A percentile compares a stretch with the other conserved stretches of the same genome.
Evolutionary conservation across 2,113 vertebrate species (phyloP).

Genomic region (Pseudopipra pipra): DNA sequence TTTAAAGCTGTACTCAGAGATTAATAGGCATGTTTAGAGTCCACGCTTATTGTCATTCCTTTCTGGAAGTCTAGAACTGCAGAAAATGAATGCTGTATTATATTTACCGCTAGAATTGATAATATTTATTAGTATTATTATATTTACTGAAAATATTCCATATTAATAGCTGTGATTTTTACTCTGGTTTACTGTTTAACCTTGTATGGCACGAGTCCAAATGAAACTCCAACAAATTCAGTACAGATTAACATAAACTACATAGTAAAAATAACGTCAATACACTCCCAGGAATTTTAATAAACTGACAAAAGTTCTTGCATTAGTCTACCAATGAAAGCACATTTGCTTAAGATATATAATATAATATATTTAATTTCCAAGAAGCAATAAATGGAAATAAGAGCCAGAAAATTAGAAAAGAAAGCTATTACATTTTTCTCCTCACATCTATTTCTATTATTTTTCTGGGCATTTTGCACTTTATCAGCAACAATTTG

Average conservation of each 20-base stretch:
- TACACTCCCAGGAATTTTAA: neutral
- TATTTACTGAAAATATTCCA: neutral
- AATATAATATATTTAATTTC: neutral
- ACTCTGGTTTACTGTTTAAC: neutral
- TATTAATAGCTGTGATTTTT: neutral
- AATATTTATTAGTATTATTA: neutral
- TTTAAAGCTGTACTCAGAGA: neutral
- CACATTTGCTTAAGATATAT: neutral
- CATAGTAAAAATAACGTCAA: neutral
- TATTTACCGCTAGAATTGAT: neutral
- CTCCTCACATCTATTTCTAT: neutral
- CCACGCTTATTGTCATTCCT: neutral
- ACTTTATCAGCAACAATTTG: neutral
- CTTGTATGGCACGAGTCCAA: neutral
- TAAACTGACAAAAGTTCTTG: neutral
- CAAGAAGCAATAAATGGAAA: neutral
- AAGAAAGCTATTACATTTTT: neutral
- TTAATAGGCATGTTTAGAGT: neutral
- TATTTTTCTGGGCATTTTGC: neutral
- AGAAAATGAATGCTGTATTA: neutral
- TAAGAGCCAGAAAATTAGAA: neutral
- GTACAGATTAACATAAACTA: neutral
- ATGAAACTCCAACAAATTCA: neutral
- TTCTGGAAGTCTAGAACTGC: neutral
- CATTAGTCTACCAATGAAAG: neutral